Conservation (phyloP, 2,888 invertebrate species). For the Acronicta psi region DNA sequence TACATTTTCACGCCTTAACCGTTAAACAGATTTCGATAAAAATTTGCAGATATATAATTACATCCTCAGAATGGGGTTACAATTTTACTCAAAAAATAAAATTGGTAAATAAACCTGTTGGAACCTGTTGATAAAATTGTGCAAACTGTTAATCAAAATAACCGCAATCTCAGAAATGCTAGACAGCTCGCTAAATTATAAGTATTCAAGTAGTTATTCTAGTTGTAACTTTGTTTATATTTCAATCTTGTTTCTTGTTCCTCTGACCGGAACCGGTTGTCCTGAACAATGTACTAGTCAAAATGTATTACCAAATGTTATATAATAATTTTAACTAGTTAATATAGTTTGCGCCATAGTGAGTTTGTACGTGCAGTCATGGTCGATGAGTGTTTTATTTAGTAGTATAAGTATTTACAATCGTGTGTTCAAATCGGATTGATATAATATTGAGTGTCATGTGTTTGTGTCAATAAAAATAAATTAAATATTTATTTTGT, state of each 20-base stretch:
- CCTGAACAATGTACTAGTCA: constrained; percentile 70
- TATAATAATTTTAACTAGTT: constrained; percentile 61
- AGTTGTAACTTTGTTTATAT: constrained; percentile 35
- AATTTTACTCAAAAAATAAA: no score
- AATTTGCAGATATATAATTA: no score
- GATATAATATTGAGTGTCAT: constrained; percentile 39
- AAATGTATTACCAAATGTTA: constrained; percentile 72
- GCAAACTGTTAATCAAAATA: constrained; percentile 21
- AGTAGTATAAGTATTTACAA: constrained; percentile 39
- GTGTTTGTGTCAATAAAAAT: constrained; percentile 19
- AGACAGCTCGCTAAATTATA: constrained; percentile 34
- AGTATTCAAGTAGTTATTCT: constrained; percentile 41
- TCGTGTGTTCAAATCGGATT: constrained; percentile 50
- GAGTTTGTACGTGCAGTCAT: constrained; percentile 38
- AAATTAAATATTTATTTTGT: constrained; percentile 7
- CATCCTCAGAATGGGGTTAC: no score
- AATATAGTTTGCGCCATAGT: constrained; percentile 51
- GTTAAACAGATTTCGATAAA: no score
- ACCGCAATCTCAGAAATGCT: constrained; percentile 18
- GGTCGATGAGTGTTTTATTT: constrained; percentile 17
- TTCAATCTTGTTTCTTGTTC: constrained; percentile 41
- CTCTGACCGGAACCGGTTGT: constrained; percentile 45
- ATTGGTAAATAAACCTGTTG: no score
- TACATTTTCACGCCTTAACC: no score
- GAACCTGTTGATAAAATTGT: not conserved